Conservation (phyloP, 2,113 vertebrate species). For the Picathartes gymnocephalus region DNA sequence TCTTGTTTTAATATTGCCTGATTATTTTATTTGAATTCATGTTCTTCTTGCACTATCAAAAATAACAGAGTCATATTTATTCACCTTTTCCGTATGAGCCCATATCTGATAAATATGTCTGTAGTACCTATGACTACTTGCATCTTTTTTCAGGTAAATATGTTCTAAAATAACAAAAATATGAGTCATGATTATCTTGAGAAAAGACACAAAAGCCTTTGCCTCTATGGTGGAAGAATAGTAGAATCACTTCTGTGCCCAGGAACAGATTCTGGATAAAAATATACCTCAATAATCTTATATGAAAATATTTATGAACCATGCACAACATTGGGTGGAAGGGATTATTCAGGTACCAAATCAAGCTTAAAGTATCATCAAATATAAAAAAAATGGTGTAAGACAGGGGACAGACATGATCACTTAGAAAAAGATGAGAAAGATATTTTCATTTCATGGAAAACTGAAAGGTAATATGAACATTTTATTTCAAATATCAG, state of each 20-base stretch:
- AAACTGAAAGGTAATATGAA: neutral
- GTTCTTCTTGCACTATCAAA: neutral
- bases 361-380: neutral
- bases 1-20: neutral
- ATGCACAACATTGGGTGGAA: neutral
- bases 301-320: neutral
- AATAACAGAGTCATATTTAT: neutral
- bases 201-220: neutral
- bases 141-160: neutral
- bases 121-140: rapidly evolving
- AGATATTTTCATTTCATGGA: neutral
- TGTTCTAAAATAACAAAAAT: neutral
- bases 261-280: neutral
- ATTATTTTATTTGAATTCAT: neutral
- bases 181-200: neutral
- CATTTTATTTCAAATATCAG: neutral
- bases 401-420: neutral
- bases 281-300: neutral
- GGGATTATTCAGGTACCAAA: neutral
- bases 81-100: neutral
- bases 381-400: neutral
- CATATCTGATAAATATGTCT: neutral
- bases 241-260: neutral
- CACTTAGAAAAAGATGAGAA: neutral
- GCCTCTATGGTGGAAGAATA: neutral